Base-by-base conservation (phyloP, 1,140 invertebrate genomes). In the Drosophila parabipectinata region DNA sequence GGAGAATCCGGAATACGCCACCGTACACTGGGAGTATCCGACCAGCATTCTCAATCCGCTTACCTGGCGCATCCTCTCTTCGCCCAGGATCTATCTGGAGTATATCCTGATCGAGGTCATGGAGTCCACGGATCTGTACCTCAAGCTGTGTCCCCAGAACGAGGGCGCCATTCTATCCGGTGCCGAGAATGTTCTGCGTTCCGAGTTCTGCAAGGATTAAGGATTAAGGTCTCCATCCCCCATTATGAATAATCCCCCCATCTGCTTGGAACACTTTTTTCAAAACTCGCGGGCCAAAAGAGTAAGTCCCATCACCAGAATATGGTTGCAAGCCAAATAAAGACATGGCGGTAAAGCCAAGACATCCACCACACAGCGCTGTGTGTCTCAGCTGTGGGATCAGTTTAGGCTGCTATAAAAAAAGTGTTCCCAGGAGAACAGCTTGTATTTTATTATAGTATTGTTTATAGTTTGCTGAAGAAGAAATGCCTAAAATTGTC, bases 11-110 rank as follows among this genome's bases (percentile, higher is more conserved):
- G 91, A 91, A 10, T 93, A 94, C 6, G 94, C 95, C 1, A 94
- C 95, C 66, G 93, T 97, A 1, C 94, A 95, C 72, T 97, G 96
- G 96, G 94, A 95, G 74, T 96, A 96, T 72, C 94, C 95, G 63
- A 95, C 95, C 1, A 96, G 94, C 55, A 82, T 96, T 7, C 94
- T 97, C 62, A 97, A 97, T 91, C 96, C 96, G 0, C 93, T 97
- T 39, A 97, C 96, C 0, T 97, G 96, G 96, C 93, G 96, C 58
- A 91, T 97, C 4, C 91, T 97, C 7, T 93, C 95, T 55, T 94
- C 94, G 14, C 95, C 96, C 0, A 94, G 94, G 55, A 94, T 96
- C 37, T 96, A 95, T 75, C 91, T 97, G 28, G 94, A 95, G 30
- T 95, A 94, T 48, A 89, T 97, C n/a, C 94, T 93, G 15, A 92